Base-by-base conservation (phyloP, 2,888 invertebrate genomes). In the Carabus problematicus region DNA sequence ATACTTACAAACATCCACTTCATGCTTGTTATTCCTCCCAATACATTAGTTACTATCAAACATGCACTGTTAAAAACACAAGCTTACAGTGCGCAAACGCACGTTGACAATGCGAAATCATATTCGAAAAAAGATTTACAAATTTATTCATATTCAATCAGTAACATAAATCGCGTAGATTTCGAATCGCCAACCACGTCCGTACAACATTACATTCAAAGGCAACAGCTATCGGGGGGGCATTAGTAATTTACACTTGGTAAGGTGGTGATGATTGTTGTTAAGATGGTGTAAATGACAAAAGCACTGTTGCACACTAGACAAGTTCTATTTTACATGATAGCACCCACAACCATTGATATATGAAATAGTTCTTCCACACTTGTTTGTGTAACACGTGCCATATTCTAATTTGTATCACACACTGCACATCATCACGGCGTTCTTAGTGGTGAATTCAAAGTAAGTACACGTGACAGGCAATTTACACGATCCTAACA, bases 221-320 rank as follows among this genome's bases (percentile, higher is more conserved):
- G 60, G 59, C 59, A 58, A 66, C 66, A 67, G 60, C 67, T 41
- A 59, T 14, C 6, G 45, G 66, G 56, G n/a, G 45, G 66, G 56
- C 42, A 45, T 6, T 1, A 12, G 45, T 45, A 3, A 54, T 56
- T 56, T 12, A 67, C 67, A 67, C 54, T 60, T 54, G 52, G 52
- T 1, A 14, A 29, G 49, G 41, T 19, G 18, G 63, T 63, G 63
- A 64, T n/a, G n/a, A n/a, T n/a, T n/a, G n/a, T 52, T 49, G 54
- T 60, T 67, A 66, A 60, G 67, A 67, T 43, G 54, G 67, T 67
- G 67, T 67, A 67, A 67, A 67, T 67, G 49, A 60, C 60, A 60
- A 47, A 66, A 56, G 59, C 59, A 56, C 49, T 54, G 29, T 29
- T 63, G 49, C 64, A 43, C n/a, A n/a, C 52, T 52, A 54, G 18